Conservation (phyloP, 2,888 invertebrate genomes). For the Calliopum simillimum region DNA sequence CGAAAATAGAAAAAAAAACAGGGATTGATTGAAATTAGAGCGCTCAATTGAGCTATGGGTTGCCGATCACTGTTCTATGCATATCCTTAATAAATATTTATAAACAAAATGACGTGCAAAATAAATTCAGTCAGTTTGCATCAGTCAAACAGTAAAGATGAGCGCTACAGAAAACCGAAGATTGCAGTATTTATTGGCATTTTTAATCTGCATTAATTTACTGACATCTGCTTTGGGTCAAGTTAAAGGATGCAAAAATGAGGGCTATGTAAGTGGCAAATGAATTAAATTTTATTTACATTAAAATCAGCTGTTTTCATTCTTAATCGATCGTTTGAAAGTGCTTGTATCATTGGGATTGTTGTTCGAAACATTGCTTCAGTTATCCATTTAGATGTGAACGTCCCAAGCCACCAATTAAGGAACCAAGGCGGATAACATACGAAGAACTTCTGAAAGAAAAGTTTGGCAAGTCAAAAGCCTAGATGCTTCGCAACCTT, state of each 20-base stretch:
- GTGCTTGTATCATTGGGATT: conserved; percentile 63
- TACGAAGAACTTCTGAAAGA: conserved; percentile 43
- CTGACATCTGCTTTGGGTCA: conserved; percentile 36
- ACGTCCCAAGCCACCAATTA: conserved; percentile 32
- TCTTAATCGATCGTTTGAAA: conserved; percentile 37
- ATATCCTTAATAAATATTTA: too few species aligned
- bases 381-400: conserved; percentile 57
- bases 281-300: background rate
- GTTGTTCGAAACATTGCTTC: conserved; percentile 62
- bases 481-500: too few species aligned
- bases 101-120: conserved; percentile 2
- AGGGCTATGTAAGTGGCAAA: conserved; percentile 54
- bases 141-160: conserved; percentile 38
- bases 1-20: too few species aligned
- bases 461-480: conserved; percentile 41
- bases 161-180: conserved; percentile 37
- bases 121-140: conserved; percentile 49
- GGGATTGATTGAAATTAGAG: too few species aligned
- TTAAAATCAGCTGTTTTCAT: background rate
- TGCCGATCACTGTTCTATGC: too few species aligned
- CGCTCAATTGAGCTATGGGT: too few species aligned
- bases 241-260: conserved; percentile 47
- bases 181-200: conserved; percentile 32
- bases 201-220: conserved; percentile 41
- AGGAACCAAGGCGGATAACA: conserved; percentile 17